These are phyloP conservation scores for Abscondita cerata DNA, from an alignment of 2,888 invertebrate genomes.

Conservation along the genomic window DNA sequence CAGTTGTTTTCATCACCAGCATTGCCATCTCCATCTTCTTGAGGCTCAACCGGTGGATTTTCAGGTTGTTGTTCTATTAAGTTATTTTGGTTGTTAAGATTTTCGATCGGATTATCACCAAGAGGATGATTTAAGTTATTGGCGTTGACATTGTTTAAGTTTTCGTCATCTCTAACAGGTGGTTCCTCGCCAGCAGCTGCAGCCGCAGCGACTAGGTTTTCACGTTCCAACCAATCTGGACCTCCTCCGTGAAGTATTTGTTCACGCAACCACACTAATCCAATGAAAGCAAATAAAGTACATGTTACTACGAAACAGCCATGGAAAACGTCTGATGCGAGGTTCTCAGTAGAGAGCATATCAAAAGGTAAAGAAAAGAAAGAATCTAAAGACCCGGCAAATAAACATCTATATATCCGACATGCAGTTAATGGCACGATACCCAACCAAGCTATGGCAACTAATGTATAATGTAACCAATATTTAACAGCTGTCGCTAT, in stretches of 20 bases:
- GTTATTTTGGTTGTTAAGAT: conserved; percentile 42
- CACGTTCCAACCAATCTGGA: conserved; percentile 93
- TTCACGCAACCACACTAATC: conserved; percentile 96
- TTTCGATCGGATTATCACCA: conserved; percentile 25
- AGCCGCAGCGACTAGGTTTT: conserved; percentile 63
- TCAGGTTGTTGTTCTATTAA: conserved; percentile 51
- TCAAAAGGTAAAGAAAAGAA: conserved; percentile 89
- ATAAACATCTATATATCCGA: conserved; percentile 92
- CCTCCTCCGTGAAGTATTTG: conserved; percentile 98
- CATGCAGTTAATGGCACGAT: conserved; percentile 96
- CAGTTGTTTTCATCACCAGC: conserved; percentile 86
- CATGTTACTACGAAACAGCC: conserved; percentile 97
- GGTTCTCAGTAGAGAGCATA: conserved; percentile 90
- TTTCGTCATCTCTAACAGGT: conserved; percentile 11
- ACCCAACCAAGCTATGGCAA: conserved; percentile 97
- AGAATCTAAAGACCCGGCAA: conserved; percentile 87
- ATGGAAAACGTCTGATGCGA: conserved; percentile 92
- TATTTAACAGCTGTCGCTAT: conserved; percentile 92
- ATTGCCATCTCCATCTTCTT: conserved; percentile 61
- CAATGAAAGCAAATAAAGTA: conserved; percentile 95
- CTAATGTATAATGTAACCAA: conserved; percentile 97
- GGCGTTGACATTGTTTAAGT: conserved; percentile 38
- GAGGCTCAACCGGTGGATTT: conserved; percentile 30
- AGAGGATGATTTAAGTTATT: conserved; percentile 17
- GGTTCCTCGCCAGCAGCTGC: conserved; percentile 44